Conservation (phyloP, 2,797 vertebrate species). For the Dipus sagitta region DNA sequence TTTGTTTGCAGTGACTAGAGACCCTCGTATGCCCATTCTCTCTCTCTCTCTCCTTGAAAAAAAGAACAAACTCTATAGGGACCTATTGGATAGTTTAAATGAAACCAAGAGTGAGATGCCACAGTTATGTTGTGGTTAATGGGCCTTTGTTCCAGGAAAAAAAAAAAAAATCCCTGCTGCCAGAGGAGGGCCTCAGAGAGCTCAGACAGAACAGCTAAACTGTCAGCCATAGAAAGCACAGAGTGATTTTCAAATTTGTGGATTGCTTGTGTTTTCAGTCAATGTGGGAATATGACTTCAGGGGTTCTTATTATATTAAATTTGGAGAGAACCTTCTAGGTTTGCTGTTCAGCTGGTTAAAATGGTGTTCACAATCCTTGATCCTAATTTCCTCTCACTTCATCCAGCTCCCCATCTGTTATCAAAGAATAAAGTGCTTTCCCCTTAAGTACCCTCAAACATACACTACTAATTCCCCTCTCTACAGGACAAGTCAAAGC, state of each 20-base stretch:
- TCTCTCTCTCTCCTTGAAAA: too few species aligned
- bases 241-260: not conserved
- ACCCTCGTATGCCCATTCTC: too few species aligned
- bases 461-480: not conserved
- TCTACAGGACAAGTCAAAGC: not conserved
- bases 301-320: constrained; percentile 11
- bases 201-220: not conserved
- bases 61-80: not conserved
- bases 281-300: not conserved
- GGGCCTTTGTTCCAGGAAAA: constrained; percentile 11
- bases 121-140: not conserved
- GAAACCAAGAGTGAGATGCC: constrained; percentile 11
- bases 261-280: not conserved
- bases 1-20: too few species aligned
- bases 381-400: not conserved
- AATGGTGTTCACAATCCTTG: not conserved
- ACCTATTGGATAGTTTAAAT: not conserved
- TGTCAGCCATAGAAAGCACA: not conserved
- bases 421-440: not conserved
- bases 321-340: constrained; percentile 22
- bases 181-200: constrained; percentile 1
- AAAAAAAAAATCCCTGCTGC: not conserved
- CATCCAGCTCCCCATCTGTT: not conserved
- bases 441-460: not conserved
- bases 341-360: constrained; percentile 44